Conservation (phyloP, 2,113 vertebrate species). For the Pica pica region DNA sequence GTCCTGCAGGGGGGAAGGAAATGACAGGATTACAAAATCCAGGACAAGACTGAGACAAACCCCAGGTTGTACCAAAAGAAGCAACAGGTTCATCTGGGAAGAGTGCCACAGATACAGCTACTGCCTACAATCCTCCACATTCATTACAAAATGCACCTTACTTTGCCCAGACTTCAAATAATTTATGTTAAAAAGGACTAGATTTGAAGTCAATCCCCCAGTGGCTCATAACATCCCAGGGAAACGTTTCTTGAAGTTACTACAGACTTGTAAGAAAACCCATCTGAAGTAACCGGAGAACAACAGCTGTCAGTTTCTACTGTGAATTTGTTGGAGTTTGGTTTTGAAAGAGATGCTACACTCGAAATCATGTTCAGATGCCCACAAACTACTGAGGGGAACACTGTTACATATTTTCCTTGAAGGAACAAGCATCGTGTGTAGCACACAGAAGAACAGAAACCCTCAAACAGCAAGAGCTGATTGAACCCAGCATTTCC, state of each 20-base stretch:
- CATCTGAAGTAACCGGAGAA: not conserved
- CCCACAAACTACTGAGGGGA: not conserved
- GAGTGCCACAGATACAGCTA: not conserved
- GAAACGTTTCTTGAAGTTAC: not conserved
- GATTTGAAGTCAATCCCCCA: not conserved
- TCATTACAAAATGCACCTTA: not conserved
- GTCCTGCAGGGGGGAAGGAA: conserved; percentile 65
- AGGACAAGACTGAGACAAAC: not conserved
- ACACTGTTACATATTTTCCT: not conserved
- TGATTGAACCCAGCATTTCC: not conserved
- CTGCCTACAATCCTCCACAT: not conserved
- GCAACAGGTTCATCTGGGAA: not conserved
- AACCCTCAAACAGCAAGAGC: not conserved
- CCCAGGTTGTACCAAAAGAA: not conserved
- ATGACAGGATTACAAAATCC: not conserved
- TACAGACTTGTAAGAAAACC: not conserved
- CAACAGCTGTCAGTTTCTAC: not conserved
- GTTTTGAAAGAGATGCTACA: not conserved
- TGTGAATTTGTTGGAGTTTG: not conserved
- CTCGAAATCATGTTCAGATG: not conserved
- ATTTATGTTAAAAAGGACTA: not conserved
- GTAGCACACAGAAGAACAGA: not conserved
- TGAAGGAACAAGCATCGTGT: not conserved
- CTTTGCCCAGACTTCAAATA: not conserved
- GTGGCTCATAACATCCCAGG: not conserved